These are phyloP conservation scores for Tetranychus cinnabarinus DNA, from an alignment of 1,140 invertebrate genomes.

Conservation along the genomic window DNA sequence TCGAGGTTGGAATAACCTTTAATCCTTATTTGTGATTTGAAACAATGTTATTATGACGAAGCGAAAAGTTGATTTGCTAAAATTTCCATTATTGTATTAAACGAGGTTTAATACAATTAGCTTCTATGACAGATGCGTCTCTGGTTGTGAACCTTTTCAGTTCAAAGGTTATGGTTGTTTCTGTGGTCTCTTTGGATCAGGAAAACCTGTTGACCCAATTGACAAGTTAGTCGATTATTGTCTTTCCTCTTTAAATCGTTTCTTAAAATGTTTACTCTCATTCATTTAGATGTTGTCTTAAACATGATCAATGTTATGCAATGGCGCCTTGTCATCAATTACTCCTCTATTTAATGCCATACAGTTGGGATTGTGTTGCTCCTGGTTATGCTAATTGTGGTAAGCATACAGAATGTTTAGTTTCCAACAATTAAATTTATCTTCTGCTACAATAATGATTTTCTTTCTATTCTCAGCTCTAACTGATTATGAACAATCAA, in stretches of 20 bases:
- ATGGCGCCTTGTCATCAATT: slow-evolving; percentile 37
- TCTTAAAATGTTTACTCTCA: neutral
- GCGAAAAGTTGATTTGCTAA: too few species aligned
- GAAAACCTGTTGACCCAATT: slow-evolving; percentile 55
- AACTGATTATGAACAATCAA: slow-evolving; percentile 1
- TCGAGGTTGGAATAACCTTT: too few species aligned
- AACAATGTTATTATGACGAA: too few species aligned
- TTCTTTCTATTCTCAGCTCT: neutral
- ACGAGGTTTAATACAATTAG: slow-evolving; percentile 39
- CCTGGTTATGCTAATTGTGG: slow-evolving; percentile 44
- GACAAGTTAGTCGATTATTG: slow-evolving; percentile 31
- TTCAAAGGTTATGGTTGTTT: slow-evolving; percentile 81
- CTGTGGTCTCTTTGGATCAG: slow-evolving; percentile 63
- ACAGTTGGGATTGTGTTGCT: slow-evolving; percentile 58
- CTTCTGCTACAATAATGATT: too few species aligned
- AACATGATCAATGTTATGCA: slow-evolving; percentile 24
- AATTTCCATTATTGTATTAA: neutral
- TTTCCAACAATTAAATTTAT: too few species aligned
- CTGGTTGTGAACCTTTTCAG: slow-evolving; percentile 48
- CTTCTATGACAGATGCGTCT: slow-evolving; percentile 56
- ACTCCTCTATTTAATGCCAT: slow-evolving; percentile 61
- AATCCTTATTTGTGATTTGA: too few species aligned
- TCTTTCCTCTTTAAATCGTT: too few species aligned
- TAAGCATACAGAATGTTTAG: slow-evolving; percentile 19
- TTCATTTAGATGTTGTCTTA: slow-evolving; percentile 21